Percentiles rank a stretch among this genome's conserved stretches.
Evolutionary conservation across 1,140 invertebrate genomes (phyloP).

Genomic region (Drosophila jambulina): DNA sequence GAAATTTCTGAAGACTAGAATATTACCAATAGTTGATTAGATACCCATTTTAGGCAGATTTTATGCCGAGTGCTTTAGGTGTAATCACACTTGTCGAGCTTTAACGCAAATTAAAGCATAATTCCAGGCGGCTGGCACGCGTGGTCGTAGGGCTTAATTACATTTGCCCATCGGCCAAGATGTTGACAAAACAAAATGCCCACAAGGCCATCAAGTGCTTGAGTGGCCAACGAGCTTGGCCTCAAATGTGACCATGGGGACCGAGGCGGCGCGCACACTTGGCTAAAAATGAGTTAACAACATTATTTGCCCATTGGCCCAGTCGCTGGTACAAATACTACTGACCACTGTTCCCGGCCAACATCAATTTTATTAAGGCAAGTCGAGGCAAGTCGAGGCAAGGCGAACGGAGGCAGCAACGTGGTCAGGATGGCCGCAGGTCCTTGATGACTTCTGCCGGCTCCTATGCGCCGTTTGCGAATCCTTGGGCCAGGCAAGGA

Average conservation of each 20-base stretch:
- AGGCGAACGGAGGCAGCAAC: slow-evolving; percentile 25
- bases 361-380: slow-evolving; percentile 42
- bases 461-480: slow-evolving; percentile 14
- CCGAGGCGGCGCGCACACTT: slow-evolving; percentile 23
- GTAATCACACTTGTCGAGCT: slow-evolving; percentile 69
- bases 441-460: slow-evolving; percentile 51
- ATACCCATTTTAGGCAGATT: background rate
- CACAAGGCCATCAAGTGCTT: slow-evolving; percentile 56
- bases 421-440: slow-evolving; percentile 44
- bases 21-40: background rate
- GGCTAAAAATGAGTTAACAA: slow-evolving; percentile 76
- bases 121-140: slow-evolving; percentile 32
- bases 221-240: slow-evolving; percentile 51
- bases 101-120: slow-evolving; percentile 78
- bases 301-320: slow-evolving; percentile 66
- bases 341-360: slow-evolving; percentile 15
- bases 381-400: slow-evolving; percentile 8
- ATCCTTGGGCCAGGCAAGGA: slow-evolving; percentile 40
- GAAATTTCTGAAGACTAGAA: background rate
- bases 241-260: slow-evolving; percentile 66
- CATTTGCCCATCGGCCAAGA: slow-evolving; percentile 41
- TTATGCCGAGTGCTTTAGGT: slow-evolving; percentile 8
- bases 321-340: background rate
- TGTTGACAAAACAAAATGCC: slow-evolving; percentile 69
- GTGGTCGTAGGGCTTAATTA: slow-evolving; percentile 58